Conservation (phyloP, 2,888 invertebrate genomes). For the Amphipoea oculea region DNA sequence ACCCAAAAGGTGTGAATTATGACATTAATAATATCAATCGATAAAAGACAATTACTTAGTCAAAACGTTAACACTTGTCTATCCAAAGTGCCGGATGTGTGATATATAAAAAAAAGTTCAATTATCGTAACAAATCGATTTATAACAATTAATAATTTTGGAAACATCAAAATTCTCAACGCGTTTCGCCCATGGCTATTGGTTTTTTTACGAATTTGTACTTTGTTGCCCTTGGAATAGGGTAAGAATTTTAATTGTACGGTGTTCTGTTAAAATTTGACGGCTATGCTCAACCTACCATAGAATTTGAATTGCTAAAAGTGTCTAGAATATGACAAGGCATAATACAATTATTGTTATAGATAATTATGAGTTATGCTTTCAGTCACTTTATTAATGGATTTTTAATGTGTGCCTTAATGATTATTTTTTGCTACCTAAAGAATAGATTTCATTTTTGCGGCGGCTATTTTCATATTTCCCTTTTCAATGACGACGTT, state of each 20-base stretch:
- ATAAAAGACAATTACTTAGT: conserved; percentile 28
- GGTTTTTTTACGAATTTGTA: conserved; percentile 61
- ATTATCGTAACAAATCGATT: conserved; percentile 82
- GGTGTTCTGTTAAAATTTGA: conserved; percentile 54
- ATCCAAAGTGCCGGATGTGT: conserved; percentile 70
- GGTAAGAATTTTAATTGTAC: conserved; percentile 49
- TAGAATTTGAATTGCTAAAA: conserved; percentile 48
- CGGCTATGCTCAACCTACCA: conserved; percentile 35
- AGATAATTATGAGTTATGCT: background rate
- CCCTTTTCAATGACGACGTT: background rate
- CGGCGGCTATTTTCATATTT: background rate
- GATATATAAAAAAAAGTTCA: conserved; percentile 71
- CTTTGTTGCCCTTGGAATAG: conserved; percentile 63
- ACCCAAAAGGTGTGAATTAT: background rate
- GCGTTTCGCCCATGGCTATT: conserved; percentile 59
- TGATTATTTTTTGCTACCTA: background rate
- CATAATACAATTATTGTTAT: background rate
- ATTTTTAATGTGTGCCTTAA: too few relatives aligned
- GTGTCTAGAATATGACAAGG: conserved; percentile 19
- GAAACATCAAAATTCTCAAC: conserved; percentile 72
- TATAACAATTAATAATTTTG: conserved; percentile 73
- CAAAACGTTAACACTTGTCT: conserved; percentile 58
- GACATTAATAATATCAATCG: conserved; percentile 14
- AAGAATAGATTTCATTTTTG: background rate
- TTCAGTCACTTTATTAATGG: background rate